Base-by-base conservation (phyloP, 2,888 invertebrate genomes). In the Melieria omissa region DNA sequence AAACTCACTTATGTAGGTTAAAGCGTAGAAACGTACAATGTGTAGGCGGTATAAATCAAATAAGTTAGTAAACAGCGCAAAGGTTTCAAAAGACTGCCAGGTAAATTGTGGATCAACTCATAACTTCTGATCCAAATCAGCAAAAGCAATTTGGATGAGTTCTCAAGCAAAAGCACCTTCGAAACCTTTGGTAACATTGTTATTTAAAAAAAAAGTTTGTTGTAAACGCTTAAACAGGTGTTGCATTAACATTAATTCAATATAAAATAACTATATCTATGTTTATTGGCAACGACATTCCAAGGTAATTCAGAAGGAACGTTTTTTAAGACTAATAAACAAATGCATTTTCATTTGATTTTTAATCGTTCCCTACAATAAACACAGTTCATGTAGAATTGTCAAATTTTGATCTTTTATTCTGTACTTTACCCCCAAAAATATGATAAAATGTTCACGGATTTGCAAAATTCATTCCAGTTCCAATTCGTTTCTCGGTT, bases 391-490 rank as follows among this genome's bases (percentile, higher is more conserved):
- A 29, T 29, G 29, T 29, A 29, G 0, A 29, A 29, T 29, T 29
- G 29, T 29, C 29, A 29, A 29, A 29, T 46, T 61, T 45, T 46
- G 63, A 14, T 63, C 47, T 64, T 64, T 64, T 64, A 64, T 64
- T 64, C 64, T 64, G 64, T 64, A 64, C 64, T 64, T 64, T 64
- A 12, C 49, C 12, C 49, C 29, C 29, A 52, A 41, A 29, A 64
- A 42, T n/a, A 12, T 42, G 12, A 29, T 41, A 42, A 44, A 29
- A 52, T 4, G 14, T 61, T 41, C 14, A n/a, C 12, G 14, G 12
- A 44, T 29, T 61, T 44, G 44, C 44, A 44, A 12, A 1, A 44
- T 12, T 46, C 12, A 45, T 16, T 52, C n/a, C 12, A 41, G 16
- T 64, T 52, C 41, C 64, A 52, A 10, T 41, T 52, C 29, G 29